phyloP scores from a whole-genome alignment of 37 sponge, comb jelly and placozoan genomes.

The Hormiphora californensis region DNA sequence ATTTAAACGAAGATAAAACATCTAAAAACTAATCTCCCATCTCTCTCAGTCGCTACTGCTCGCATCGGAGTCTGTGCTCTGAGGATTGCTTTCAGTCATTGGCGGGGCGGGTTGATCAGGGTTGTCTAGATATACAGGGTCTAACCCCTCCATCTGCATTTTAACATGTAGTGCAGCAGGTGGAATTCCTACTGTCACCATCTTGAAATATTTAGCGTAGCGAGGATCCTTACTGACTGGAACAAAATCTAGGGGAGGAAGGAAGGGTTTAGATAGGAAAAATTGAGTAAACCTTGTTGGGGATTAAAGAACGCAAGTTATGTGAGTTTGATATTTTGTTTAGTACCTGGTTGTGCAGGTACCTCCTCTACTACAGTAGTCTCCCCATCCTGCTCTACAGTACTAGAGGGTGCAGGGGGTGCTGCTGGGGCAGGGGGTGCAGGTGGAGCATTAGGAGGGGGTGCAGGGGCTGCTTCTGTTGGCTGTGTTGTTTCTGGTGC shows the following conservation, averaged over 20 bases:
- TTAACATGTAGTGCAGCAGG: conserved; percentile 33
- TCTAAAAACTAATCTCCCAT: too few relatives aligned
- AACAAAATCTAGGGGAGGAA: neutral
- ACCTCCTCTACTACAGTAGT: neutral
- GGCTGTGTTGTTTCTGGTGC: neutral
- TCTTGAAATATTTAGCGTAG: conserved; percentile 51
- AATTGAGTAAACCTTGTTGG: neutral
- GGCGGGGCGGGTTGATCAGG: conserved; percentile 48
- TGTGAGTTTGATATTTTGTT: neutral
- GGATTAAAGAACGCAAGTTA: neutral
- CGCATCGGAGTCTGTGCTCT: neutral
- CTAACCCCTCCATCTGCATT: conserved; percentile 36
- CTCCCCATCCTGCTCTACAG: neutral
- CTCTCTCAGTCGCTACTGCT: too few relatives aligned
- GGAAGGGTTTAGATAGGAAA: neutral
- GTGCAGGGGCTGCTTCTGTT: neutral
- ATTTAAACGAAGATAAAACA: too few relatives aligned
- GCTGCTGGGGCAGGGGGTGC: neutral
- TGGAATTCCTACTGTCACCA: conserved; percentile 25
- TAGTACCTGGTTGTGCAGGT: neutral
- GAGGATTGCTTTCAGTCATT: neutral
- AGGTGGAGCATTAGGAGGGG: neutral
- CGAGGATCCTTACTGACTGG: conserved; percentile 48
- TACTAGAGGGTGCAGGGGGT: neutral
- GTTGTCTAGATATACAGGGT: conserved; percentile 31